Conservation (phyloP, 2,113 vertebrate genomes). For the Taxidea taxus region DNA sequence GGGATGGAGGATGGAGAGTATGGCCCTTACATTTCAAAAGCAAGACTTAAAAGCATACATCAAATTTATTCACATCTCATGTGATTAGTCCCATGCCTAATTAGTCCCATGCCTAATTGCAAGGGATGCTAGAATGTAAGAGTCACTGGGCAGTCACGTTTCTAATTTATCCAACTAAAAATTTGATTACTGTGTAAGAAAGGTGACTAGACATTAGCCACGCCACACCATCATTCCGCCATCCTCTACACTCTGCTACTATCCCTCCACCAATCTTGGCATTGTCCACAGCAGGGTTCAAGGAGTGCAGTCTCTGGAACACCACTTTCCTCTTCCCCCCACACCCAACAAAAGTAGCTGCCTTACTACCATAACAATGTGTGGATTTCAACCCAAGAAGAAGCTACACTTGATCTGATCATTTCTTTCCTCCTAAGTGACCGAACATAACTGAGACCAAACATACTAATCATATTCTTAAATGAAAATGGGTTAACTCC, state of each 20-base stretch:
- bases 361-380: background rate
- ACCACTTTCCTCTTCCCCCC: background rate
- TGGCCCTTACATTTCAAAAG: background rate
- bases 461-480: background rate
- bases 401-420: background rate
- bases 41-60: background rate
- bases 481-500: background rate
- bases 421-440: background rate
- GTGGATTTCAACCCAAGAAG: background rate
- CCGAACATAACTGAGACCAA: background rate
- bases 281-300: background rate
- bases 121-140: background rate
- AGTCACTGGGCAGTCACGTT: background rate
- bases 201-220: background rate
- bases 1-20: background rate
- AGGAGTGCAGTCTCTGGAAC: background rate
- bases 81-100: too few relatives aligned
- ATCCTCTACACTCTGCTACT: background rate
- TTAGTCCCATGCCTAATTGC: background rate
- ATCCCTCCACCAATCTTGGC: background rate
- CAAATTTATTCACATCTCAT: background rate
- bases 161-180: background rate
- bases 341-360: background rate
- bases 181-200: background rate
- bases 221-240: background rate